Evolutionary conservation across 2,797 vertebrate species (phyloP).

Genomic region (Silurus lanzhouensis): DNA sequence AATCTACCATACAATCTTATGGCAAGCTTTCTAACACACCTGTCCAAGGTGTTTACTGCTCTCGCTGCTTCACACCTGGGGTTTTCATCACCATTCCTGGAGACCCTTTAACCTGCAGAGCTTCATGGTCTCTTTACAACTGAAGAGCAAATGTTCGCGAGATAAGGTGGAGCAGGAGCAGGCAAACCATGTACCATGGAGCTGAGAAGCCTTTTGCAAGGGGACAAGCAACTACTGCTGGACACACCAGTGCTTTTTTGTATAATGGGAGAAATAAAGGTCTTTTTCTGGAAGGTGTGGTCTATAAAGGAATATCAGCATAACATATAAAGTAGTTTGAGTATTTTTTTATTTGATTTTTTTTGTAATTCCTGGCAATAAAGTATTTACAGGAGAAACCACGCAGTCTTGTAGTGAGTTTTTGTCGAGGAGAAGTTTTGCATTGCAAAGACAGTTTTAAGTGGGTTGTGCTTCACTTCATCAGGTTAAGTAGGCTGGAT

Average conservation of each 20-base stretch:
- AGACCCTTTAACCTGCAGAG: neutral
- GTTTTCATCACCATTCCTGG: neutral
- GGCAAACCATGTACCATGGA: neutral
- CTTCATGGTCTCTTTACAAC: neutral
- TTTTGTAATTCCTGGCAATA: neutral
- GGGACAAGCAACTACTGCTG: neutral
- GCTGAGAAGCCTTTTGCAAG: constrained; percentile 64
- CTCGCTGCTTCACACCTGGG: neutral
- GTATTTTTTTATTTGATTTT: too few species aligned
- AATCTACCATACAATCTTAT: neutral
- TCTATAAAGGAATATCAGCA: neutral
- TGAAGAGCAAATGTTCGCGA: neutral
- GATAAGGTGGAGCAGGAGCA: neutral
- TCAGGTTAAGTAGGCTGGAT: neutral
- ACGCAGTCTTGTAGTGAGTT: neutral
- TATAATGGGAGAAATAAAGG: neutral
- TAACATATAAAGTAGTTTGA: neutral
- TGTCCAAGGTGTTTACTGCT: neutral
- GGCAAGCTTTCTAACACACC: neutral
- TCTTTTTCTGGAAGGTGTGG: neutral
- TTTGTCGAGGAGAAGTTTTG: constrained; percentile 20
- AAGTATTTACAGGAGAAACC: neutral
- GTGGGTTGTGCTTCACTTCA: neutral
- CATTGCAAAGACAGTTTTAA: constrained; percentile 27
- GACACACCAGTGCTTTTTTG: neutral